Base-by-base conservation (phyloP, 2,113 vertebrate genomes). In the Salvelinus alpinus region DNA sequence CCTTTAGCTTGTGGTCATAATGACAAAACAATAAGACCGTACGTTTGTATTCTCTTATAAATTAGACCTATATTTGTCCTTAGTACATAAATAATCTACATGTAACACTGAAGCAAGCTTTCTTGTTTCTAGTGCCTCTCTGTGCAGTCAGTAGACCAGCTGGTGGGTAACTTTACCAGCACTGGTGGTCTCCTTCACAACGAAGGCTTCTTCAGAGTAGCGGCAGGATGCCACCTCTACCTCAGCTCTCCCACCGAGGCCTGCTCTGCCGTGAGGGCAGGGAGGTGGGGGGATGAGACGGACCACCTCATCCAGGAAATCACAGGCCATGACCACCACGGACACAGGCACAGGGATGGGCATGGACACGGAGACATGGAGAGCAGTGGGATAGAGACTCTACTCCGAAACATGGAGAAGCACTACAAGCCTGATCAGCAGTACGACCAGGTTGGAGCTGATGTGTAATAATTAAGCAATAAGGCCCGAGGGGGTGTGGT, bases 191-290 rank as follows among this genome's bases (percentile, higher is more conserved):
- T 69, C 4, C 12, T 74, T 11, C 6, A n/a, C 24, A 47, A 51
- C 62, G 76, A 82, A 64, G 72, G 47, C 8, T 78, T 78, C 57
- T 78, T 68, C 69, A 67, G 65, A 62, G 60, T 82, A 60, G 69
- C 76, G 1, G 60, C 68, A 18, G 80, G 80, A 12, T 69, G 69
- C 38, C 64, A 67, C 29, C 70, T 75, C 71, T 78, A 78, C 76
- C 72, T 82, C 68, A 78, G 68, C 34, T 4, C 24, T 6, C 80
- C 80, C 27, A 11, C 16, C 18, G 29, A 71, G 38, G 69, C 80
- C 22, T 82, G 80, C 11, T n/a, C 24, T n/a, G 62, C 76, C 16
- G 11, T 82, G 24, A 75, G 25, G 69, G 69, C 72, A 24, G 71
- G 64, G 16, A 20, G 34, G 44, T 82, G 80, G 80, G 22, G 22